Conservation (phyloP, 2,113 vertebrate species). For the Mionectes macconnelli region DNA sequence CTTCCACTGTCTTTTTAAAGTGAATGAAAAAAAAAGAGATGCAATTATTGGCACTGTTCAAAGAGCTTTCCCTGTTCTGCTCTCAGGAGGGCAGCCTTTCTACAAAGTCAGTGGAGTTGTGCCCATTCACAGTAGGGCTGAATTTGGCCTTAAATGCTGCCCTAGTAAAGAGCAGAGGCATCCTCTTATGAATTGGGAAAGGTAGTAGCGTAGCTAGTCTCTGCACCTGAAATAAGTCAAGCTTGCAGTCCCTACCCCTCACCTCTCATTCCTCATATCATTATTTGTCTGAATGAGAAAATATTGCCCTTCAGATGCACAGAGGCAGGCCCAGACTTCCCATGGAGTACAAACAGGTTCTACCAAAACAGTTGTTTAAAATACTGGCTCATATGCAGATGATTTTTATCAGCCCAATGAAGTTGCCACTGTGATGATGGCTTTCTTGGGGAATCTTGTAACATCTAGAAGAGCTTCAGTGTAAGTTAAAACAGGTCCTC, state of each 20-base stretch:
- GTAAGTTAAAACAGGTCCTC: neutral
- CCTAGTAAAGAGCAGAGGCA: constrained; percentile 5
- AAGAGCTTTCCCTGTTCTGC: constrained; percentile 27
- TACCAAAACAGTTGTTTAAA: neutral
- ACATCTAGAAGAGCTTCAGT: neutral
- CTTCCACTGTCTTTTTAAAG: constrained; percentile 56
- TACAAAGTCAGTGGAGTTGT: constrained; percentile 4
- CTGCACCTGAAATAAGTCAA: neutral
- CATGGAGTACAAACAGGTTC: neutral
- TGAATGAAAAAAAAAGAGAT: neutral
- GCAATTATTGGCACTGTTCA: constrained; percentile 54
- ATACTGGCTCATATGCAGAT: neutral
- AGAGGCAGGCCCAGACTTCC: neutral
- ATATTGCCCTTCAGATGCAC: neutral
- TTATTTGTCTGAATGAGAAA: neutral
- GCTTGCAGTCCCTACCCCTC: neutral
- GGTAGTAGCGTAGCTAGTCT: neutral
- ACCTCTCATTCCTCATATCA: neutral
- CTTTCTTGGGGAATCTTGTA: neutral
- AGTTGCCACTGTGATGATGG: neutral
- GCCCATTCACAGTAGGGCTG: constrained; percentile 5
- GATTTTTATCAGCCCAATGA: neutral
- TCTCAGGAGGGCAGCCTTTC: constrained; percentile 31
- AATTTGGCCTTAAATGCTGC: constrained; percentile 27
- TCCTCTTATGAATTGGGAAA: neutral